Evolutionary conservation across 2,797 vertebrate genomes (phyloP), one percentile per base, ranked within the genome.

Genomic region (Gallinago nigripennis): DNA sequence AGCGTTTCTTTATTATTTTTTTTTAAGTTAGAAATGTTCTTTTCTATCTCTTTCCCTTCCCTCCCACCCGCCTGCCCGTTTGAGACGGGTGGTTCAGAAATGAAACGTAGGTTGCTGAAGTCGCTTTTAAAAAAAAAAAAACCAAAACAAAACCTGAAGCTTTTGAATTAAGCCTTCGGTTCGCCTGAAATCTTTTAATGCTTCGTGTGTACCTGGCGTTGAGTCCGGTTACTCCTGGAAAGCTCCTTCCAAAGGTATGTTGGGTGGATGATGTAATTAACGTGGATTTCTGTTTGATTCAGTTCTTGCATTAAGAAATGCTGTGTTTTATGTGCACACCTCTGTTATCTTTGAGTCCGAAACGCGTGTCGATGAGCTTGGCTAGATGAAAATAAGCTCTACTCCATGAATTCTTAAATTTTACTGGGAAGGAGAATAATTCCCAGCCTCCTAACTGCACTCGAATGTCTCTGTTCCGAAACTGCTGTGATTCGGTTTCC

Each of bases 401-500:
- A 70, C 48, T 72, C 68, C 94, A 23, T 94, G 91, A 91, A 82
- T 95, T 94, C 65, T 39, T 85, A 65, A 54, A 82, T 41, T 33
- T 76, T 86, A 48, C 30, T 89, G 88, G 88, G 77, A 95, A 89
- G 64, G 82, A 37, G 3, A 79, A 56, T 88, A 91, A 82, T 81
- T 91, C 72, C 68, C 48, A 86, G 6, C 24, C 84, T 96, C 51
- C 45, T 58, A 88, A 75, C 71, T 91, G 54, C 92, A 79, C 91
- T 96, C 90, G 57, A 93, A 95, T 93, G 84, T 91, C 65, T 37
- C 69, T 88, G 73, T 91, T 88, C 57, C 58, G 84, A 91, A 82
- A 80, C 91, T 95, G 60, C 68, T 91, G 65, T 75, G 69, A 73
- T 91, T 65, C 18, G 1, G 41, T 88, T 48, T 86, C 73, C 58